A percentile compares a stretch with the other conserved stretches of the same genome.
Conservation (phyloP, 2,888 invertebrate genomes). For the Glyphotaelius pellucidus region DNA sequence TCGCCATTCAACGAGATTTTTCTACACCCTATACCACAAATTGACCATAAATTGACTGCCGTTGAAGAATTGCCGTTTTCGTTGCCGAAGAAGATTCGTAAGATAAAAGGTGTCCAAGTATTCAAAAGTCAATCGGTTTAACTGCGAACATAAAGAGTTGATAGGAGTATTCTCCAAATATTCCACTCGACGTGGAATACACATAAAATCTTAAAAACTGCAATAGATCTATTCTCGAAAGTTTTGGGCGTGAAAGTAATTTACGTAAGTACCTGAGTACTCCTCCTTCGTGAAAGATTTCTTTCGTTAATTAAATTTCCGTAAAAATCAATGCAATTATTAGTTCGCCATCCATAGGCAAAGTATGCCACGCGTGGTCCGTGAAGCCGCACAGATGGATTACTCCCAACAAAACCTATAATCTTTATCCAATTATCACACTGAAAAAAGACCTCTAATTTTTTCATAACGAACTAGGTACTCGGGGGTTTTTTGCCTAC, state of each 20-base stretch:
- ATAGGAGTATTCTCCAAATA: too few relatives aligned
- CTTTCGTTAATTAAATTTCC: not conserved
- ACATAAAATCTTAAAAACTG: not conserved
- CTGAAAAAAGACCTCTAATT: constrained; percentile 59
- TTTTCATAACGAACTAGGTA: constrained; percentile 37
- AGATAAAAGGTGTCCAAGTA: too few relatives aligned
- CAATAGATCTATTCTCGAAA: not conserved
- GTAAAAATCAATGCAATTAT: not conserved
- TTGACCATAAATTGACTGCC: too few relatives aligned
- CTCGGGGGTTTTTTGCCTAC: constrained; percentile 37
- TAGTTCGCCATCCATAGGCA: not conserved
- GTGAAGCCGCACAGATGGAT: constrained; percentile 21
- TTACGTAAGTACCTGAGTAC: not conserved
- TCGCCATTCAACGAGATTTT: too few relatives aligned
- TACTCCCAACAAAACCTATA: constrained; percentile 51
- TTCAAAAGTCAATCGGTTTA: too few relatives aligned
- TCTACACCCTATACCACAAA: too few relatives aligned
- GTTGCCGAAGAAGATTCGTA: too few relatives aligned
- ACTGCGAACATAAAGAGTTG: too few relatives aligned
- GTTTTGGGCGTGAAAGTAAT: not conserved
- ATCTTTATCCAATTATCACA: constrained; percentile 64
- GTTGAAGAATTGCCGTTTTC: too few relatives aligned
- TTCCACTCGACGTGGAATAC: too few relatives aligned
- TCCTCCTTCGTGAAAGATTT: not conserved
- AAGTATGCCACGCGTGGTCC: constrained; percentile 57